phyloP scores from a whole-genome alignment of 2,113 vertebrate genomes.

The Pygoscelis antarcticus region DNA sequence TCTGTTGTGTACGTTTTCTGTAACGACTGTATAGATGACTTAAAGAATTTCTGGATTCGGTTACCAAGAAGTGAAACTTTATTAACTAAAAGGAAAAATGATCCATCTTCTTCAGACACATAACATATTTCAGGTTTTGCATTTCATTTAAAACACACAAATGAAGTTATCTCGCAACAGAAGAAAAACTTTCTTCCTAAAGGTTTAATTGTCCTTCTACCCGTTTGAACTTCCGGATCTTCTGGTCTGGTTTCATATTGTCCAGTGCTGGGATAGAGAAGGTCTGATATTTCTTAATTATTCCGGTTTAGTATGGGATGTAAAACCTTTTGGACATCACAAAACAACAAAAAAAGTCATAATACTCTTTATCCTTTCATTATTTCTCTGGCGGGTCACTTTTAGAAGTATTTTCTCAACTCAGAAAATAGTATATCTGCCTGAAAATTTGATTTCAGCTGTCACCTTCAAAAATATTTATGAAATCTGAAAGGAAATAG shows the following conservation, averaged over 20 bases:
- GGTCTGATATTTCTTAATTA: background rate
- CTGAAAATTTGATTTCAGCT: background rate
- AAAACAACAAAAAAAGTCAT: background rate
- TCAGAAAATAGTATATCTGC: background rate
- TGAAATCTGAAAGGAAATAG: background rate
- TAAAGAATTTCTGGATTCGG: constrained; percentile 42
- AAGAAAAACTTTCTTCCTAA: background rate
- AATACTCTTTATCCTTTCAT: background rate
- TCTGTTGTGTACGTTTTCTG: background rate
- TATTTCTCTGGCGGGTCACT: background rate
- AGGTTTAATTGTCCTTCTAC: background rate
- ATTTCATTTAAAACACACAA: background rate
- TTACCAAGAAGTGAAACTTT: constrained; percentile 11
- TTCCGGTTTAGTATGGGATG: background rate
- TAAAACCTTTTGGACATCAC: background rate
- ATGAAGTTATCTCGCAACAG: background rate
- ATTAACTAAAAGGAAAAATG: background rate
- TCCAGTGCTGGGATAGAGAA: background rate
- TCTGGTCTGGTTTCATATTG: background rate
- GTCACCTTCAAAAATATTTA: background rate
- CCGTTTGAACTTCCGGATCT: background rate
- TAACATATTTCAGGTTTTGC: constrained; percentile 14
- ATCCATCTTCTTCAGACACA: constrained; percentile 25
- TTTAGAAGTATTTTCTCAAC: background rate
- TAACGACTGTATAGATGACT: background rate